Evolutionary conservation across 2,797 vertebrate species (phyloP), one percentile per base, ranked within the genome.

Genomic region (Triplophysa bombifrons): DNA sequence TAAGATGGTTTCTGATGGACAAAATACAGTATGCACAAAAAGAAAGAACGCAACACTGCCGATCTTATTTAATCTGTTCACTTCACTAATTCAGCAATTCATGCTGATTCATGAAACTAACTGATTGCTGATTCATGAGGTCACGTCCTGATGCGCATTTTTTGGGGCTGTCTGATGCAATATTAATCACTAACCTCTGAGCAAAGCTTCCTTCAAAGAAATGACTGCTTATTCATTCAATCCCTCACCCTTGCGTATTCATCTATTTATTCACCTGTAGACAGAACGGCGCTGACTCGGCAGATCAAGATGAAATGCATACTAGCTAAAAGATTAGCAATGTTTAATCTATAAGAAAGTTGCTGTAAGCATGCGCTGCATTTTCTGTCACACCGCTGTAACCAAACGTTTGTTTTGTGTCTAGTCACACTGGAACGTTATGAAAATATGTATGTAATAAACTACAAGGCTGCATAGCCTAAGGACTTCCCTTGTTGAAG

Each of bases 191-290:
- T 17, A 61, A 56, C 19, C 48, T 48, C 27, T 30, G 72, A 56
- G 66, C 58, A 50, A 64, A 72, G 73, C 60, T 38, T 30, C 55
- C 25, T 66, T 76, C 74, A 76, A 58, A 76, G 76, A 70, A 71
- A 41, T 41, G 58, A 51, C 76, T 78, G 34, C 76, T 78, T 51
- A 51, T 51, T 60, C 66, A 77, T 66, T 65, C 69, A 72, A 20
- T 65, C 50, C 34, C 69, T 65, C 69, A 56, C 61, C 64, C 60
- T 30, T 58, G 44, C 20, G 44, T 74, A 78, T 84, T 81, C 71
- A 75, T 63, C 41, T 34, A 63, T 76, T 74, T 69, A 74, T 74
- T 58, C 71, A 80, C 56, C 71, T 65, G 68, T 64, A 69, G 56
- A 44, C 48, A 44, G 11, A 22, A 12, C 16, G 3, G 6, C 30